Base-by-base conservation (phyloP, 2,888 invertebrate genomes). In the Drosophila greeni region DNA sequence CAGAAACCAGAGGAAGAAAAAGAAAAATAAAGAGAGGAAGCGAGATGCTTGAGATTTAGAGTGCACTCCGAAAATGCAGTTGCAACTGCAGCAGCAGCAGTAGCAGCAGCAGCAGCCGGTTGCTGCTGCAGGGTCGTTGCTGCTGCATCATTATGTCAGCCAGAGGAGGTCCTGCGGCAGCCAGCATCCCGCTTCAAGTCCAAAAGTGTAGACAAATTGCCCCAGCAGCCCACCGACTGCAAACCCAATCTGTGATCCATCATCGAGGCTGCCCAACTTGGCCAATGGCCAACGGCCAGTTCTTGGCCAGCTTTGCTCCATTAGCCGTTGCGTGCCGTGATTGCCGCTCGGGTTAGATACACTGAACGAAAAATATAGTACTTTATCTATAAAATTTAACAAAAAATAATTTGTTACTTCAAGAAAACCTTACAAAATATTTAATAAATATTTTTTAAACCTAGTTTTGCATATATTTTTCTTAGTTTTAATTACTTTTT, bases 201-300 rank as follows among this genome's bases (percentile, higher is more conserved):
- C 75, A 79, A 81, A 80, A 84, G 79, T 80, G 79, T 80, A 82
- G 82, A 84, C 84, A 80, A 80, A 80, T 80, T 80, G 84, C 29
- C 58, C 40, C 26, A 26, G 58, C 37, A 47, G 43, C 37, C 37
- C 9, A 11, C 26, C 37, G 18, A n/a, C 12, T 12, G 4, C 14
- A 40, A 26, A 14, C 70, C 24, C 37, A 34, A 47, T 45, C 51
- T 33, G 60, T 47, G 36, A 59, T 53, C 60, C 59, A 40, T 45
- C 47, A 65, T 45, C 48, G 45, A 61, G 56, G 24, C 24, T 9
- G 61, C 70, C 26, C 26, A 26, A 74, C 77, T 70, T 67, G 66
- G 71, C 66, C 69, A 69, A 68, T 69, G 66, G 71, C 66, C 69
- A 69, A 56, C 47, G 69, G 65, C 47, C 61, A 56, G 72, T 55